phyloP scores from a whole-genome alignment of 2,113 vertebrate species.

The Carollia perspicillata region DNA sequence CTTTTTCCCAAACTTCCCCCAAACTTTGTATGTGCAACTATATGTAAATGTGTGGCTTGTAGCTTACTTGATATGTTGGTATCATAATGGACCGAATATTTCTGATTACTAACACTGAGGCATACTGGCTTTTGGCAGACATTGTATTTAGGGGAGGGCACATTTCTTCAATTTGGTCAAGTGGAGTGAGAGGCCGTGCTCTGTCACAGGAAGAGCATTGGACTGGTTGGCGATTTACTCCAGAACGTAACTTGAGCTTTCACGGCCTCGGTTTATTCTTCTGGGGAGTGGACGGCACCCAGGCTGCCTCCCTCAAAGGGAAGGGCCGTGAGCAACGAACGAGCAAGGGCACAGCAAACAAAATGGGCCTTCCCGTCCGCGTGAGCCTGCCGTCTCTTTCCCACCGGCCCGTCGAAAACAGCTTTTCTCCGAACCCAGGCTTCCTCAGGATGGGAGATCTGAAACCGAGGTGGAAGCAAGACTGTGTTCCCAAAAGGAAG shows the following conservation, averaged over 20 bases:
- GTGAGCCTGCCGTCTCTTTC: not conserved
- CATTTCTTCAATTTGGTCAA: not conserved
- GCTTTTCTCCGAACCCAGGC: not conserved
- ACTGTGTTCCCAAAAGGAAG: not conserved
- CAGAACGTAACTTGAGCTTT: not conserved
- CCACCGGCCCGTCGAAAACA: not conserved
- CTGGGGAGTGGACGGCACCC: not conserved
- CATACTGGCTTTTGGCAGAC: not conserved
- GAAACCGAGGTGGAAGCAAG: not conserved
- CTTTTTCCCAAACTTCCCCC: not conserved
- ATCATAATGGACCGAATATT: not conserved
- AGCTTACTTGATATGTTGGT: not conserved
- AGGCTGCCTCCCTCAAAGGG: accelerated
- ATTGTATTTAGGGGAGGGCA: not conserved
- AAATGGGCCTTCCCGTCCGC: not conserved
- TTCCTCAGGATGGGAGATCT: not conserved
- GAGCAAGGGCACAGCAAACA: not conserved
- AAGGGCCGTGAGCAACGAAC: not conserved
- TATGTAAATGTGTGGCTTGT: not conserved
- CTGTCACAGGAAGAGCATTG: not conserved
- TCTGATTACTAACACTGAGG: not conserved
- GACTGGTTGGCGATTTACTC: not conserved
- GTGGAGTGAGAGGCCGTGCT: not conserved
- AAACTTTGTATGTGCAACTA: not conserved
- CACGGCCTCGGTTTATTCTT: not conserved